These are phyloP conservation scores for Egretta garzetta DNA, from an alignment of 2,113 vertebrate genomes.

Conservation along the genomic window DNA sequence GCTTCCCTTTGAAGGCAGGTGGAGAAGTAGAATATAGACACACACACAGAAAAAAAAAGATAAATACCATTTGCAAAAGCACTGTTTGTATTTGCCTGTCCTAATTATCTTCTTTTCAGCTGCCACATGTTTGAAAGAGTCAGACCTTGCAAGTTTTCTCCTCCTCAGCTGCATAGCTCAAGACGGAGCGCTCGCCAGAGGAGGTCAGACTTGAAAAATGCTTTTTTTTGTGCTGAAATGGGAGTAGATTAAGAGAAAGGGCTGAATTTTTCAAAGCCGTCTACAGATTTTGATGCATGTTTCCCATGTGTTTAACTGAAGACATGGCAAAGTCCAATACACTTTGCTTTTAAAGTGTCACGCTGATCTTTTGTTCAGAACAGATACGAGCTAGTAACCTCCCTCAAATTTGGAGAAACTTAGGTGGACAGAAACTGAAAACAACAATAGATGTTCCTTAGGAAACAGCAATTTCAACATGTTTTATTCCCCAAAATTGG, in stretches of 20 bases:
- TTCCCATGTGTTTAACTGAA: not conserved
- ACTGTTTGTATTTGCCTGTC: not conserved
- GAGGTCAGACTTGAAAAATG: not conserved
- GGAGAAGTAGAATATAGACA: conserved; percentile 1
- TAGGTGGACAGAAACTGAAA: not conserved
- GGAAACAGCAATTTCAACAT: not conserved
- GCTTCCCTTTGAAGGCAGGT: conserved; percentile 42
- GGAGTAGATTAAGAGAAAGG: not conserved
- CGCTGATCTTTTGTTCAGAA: not conserved
- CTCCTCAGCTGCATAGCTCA: not conserved
- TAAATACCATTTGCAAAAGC: conserved; percentile 26
- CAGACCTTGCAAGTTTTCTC: not conserved
- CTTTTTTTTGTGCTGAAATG: not conserved
- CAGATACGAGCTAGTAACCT: accelerated
- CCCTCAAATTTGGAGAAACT: not conserved
- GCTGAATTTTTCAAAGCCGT: not conserved
- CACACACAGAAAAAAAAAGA: not conserved
- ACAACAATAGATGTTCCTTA: not conserved
- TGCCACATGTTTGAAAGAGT: not conserved
- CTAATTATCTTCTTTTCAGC: conserved; percentile 5
- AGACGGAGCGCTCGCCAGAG: accelerated
- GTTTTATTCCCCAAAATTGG: not conserved
- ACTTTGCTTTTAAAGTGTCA: not conserved
- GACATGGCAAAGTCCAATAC: not conserved
- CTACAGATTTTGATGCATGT: not conserved